Evolutionary conservation across 2,888 invertebrate species (phyloP).

Genomic region (Nymphalis polychloros): DNA sequence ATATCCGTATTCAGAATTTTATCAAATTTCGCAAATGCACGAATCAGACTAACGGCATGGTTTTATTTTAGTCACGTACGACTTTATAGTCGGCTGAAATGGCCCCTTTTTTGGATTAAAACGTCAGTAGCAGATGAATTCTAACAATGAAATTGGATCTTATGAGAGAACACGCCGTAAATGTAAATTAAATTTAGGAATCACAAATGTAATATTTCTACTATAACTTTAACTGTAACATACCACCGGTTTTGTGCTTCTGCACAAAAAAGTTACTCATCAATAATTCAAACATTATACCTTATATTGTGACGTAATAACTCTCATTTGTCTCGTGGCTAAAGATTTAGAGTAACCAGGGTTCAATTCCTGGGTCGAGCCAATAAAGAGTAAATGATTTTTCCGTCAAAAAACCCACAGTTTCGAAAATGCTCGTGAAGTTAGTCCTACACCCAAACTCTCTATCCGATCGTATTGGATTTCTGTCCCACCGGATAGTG

Average conservation of each 20-base stretch:
- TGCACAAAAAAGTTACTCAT: too few species aligned
- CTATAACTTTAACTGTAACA: not conserved
- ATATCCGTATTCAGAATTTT: conserved; percentile 21
- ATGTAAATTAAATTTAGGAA: conserved; percentile 26
- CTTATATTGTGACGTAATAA: too few species aligned
- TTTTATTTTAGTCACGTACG: conserved; percentile 69
- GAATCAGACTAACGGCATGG: conserved; percentile 27
- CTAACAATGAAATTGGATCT: conserved; percentile 48
- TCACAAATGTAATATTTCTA: not conserved
- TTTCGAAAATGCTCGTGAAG: too few species aligned
- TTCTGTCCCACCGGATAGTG: too few species aligned
- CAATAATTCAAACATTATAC: too few species aligned
- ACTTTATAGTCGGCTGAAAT: conserved; percentile 61
- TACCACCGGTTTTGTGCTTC: not conserved
- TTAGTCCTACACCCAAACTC: too few species aligned
- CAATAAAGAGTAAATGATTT: too few species aligned
- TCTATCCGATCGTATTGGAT: too few species aligned
- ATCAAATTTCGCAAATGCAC: conserved; percentile 26
- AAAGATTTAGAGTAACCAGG: too few species aligned
- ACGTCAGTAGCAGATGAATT: conserved; percentile 71
- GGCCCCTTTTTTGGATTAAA: conserved; percentile 64
- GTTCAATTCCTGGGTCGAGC: too few species aligned
- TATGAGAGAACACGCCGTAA: conserved; percentile 34
- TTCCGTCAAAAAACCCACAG: too few species aligned
- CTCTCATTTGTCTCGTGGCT: too few species aligned